Evolutionary conservation across 2,797 vertebrate species (phyloP).

Genomic region (Harpagifer antarcticus): DNA sequence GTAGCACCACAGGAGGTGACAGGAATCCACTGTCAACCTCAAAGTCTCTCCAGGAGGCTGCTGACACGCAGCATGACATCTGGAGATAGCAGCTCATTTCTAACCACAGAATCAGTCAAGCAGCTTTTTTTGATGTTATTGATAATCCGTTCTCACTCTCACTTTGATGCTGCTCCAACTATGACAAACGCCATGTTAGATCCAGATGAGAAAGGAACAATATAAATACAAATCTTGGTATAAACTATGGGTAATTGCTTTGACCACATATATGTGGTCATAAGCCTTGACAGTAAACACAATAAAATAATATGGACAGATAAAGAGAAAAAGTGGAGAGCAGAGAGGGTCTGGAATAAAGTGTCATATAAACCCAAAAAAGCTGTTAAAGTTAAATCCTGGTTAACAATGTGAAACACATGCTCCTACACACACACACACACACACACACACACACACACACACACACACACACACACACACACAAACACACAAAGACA

Average conservation of each 20-base stretch:
- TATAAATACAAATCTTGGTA: not conserved
- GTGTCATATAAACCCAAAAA: constrained; percentile 45
- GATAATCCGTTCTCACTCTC: not conserved
- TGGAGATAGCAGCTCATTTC: not conserved
- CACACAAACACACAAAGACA: not conserved
- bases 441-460: not conserved
- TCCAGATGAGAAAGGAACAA: not conserved
- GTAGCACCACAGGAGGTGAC: constrained; percentile 8
- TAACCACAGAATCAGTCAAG: not conserved
- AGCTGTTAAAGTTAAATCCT: constrained; percentile 35
- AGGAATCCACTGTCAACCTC: not conserved
- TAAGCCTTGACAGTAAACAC: not conserved
- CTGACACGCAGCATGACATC: not conserved
- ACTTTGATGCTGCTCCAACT: not conserved
- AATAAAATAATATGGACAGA: not conserved
- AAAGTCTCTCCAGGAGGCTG: not conserved
- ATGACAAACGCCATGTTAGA: not conserved
- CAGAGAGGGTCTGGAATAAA: constrained; percentile 26
- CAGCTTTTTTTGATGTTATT: not conserved
- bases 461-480: not conserved
- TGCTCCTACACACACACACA: not conserved
- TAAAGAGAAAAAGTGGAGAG: constrained; percentile 13
- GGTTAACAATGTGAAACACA: constrained; percentile 18
- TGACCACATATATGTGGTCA: not conserved
- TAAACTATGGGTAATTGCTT: not conserved